Evolutionary conservation across 2,113 vertebrate genomes (phyloP).

Genomic region (Hydropotes inermis): DNA sequence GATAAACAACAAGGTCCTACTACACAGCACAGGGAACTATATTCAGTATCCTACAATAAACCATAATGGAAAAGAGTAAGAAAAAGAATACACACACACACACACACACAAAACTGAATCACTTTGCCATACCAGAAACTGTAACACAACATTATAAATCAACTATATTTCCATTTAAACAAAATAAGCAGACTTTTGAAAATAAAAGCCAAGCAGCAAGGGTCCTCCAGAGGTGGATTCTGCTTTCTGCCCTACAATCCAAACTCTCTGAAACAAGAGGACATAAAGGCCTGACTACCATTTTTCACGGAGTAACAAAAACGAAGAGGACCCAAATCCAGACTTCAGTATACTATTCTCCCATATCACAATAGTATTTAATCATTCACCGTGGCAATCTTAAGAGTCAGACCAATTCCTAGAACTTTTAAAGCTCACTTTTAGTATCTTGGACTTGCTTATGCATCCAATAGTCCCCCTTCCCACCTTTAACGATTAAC

Average conservation of each 20-base stretch:
- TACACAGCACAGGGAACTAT: neutral
- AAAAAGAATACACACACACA: neutral
- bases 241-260: neutral
- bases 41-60: neutral
- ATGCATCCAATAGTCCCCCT: neutral
- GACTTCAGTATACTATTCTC: neutral
- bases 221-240: neutral
- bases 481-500: neutral
- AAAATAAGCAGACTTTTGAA: neutral
- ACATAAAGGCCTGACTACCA: neutral
- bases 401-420: neutral
- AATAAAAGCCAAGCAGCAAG: neutral
- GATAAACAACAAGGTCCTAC: neutral
- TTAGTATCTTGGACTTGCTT: neutral
- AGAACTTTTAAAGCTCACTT: neutral
- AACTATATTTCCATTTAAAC: neutral
- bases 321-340: neutral
- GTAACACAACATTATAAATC: neutral
- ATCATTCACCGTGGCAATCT: neutral
- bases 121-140: neutral
- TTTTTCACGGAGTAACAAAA: neutral
- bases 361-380: neutral
- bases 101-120: neutral
- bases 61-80: neutral
- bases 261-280: neutral